phyloP scores from a whole-genome alignment of 2,797 vertebrate genomes.

The Poecilia gillii region DNA sequence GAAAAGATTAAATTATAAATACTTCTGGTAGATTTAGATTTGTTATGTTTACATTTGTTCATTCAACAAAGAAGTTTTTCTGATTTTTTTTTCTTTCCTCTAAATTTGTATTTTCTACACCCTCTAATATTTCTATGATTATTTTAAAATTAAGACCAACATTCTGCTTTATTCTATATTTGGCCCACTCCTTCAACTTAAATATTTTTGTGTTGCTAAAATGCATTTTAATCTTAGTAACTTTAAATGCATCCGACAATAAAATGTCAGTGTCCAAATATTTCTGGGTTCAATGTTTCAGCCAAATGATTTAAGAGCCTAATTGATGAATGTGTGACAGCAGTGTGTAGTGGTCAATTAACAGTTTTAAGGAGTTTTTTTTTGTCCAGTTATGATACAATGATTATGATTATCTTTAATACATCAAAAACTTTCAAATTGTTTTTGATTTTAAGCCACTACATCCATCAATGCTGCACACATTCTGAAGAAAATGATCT shows the following conservation, averaged over 20 bases:
- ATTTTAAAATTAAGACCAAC: background rate
- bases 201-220: background rate
- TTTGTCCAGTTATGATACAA: background rate
- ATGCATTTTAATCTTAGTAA: background rate
- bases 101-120: background rate
- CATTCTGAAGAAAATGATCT: background rate
- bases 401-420: background rate
- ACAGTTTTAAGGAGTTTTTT: background rate
- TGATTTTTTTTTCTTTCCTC: background rate
- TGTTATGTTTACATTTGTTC: background rate
- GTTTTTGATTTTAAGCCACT: constrained; percentile 3
- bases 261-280: constrained; percentile 12
- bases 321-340: constrained; percentile 36
- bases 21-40: background rate
- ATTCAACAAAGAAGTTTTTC: background rate
- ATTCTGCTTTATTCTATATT: background rate
- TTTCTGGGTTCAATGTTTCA: background rate
- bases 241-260: background rate
- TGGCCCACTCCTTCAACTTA: background rate
- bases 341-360: constrained; percentile 28
- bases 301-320: constrained; percentile 13
- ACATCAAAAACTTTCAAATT: background rate
- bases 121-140: background rate
- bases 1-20: background rate
- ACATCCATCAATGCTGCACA: constrained; percentile 45